Evolutionary conservation across 1,140 invertebrate genomes (phyloP).

Genomic region (Nixonia krombeini): DNA sequence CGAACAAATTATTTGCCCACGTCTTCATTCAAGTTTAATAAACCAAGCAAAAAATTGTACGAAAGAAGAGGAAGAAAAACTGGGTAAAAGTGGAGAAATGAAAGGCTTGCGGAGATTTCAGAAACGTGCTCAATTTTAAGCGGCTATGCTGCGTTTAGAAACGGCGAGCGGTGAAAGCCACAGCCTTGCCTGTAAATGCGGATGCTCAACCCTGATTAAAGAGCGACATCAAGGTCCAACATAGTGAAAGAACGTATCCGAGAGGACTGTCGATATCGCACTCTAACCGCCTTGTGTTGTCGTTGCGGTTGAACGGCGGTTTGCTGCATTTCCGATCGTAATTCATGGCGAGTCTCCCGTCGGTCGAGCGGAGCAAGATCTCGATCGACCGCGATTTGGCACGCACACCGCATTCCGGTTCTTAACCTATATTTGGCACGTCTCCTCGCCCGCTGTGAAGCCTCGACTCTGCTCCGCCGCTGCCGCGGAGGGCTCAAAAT

Average conservation of each 20-base stretch:
- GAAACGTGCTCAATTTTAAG: no score
- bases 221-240: constrained; percentile 29
- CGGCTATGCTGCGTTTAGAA: no score
- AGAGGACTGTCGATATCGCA: constrained; percentile 33
- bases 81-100: no score
- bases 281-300: constrained; percentile 15
- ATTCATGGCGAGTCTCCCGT: constrained; percentile 18
- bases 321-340: constrained; percentile 17
- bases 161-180: no score
- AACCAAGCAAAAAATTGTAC: no score
- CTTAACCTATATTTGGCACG: constrained; percentile 21
- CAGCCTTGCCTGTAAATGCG: not conserved
- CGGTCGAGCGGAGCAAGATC: constrained; percentile 13
- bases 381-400: constrained; percentile 38
- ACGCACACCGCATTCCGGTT: constrained; percentile 17
- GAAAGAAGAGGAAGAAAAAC: no score
- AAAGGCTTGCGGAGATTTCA: no score
- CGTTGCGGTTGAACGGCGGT: constrained; percentile 6
- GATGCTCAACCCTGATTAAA: constrained; percentile 15
- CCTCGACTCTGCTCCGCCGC: not conserved
- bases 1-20: no score
- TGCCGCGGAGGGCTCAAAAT: no score
- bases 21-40: no score
- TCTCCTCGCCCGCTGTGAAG: constrained; percentile 10
- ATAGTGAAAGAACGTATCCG: not conserved